phyloP scores from a whole-genome alignment of 2,113 vertebrate species.

The Bufo bufo region DNA sequence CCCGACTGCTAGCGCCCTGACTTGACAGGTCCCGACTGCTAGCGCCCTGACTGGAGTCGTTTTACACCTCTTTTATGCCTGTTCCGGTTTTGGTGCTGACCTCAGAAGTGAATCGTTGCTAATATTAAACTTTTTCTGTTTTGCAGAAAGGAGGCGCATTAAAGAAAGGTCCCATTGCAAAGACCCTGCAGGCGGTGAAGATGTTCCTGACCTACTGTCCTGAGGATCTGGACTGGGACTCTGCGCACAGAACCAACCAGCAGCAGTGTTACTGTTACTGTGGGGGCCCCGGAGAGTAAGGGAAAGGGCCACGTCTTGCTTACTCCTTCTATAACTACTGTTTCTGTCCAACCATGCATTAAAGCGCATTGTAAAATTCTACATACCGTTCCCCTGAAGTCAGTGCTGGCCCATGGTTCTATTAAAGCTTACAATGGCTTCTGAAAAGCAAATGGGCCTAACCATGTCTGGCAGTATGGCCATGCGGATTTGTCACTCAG shows the following conservation, averaged over 20 bases:
- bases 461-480: no score
- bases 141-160: conserved; percentile 92
- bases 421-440: neutral
- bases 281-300: conserved; percentile 92
- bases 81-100: no score
- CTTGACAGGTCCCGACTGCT: no score
- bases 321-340: no score
- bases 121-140: neutral
- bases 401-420: no score
- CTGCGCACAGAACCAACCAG: conserved; percentile 89
- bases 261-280: conserved; percentile 97
- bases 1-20: no score
- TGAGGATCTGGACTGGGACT: conserved; percentile 90
- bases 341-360: no score
- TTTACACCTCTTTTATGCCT: no score
- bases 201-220: conserved; percentile 88
- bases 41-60: no score
- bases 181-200: conserved; percentile 88
- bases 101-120: neutral
- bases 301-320: accelerated
- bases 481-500: no score
- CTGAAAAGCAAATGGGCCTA: neutral
- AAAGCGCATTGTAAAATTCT: no score
- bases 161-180: conserved; percentile 89
- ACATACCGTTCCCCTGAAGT: no score